A percentile compares a stretch with the other conserved stretches of the same genome.
phyloP scores from a whole-genome alignment of 30 jellyfish, hydroid and myxozoan genomes.

The Chrysaora quinquecirrha region DNA sequence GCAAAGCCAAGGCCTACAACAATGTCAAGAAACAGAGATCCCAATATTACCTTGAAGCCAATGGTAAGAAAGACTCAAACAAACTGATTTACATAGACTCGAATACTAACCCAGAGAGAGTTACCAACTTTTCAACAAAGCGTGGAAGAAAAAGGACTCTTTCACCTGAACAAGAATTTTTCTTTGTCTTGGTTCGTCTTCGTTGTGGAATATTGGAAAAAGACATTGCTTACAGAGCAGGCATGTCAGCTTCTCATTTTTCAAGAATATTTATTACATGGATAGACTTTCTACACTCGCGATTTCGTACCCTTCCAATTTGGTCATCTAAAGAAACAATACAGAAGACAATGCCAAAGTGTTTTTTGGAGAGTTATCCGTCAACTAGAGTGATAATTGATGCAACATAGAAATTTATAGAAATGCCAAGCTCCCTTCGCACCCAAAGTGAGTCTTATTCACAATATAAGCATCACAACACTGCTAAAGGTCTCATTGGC shows the following conservation, averaged over 20 bases:
- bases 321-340: conserved; percentile 38
- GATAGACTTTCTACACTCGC: conserved; percentile 36
- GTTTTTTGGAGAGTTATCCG: conserved; percentile 25
- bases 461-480: conserved; percentile 60
- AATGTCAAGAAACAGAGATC: background rate
- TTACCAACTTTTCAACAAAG: background rate
- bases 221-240: conserved; percentile 35
- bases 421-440: conserved; percentile 69
- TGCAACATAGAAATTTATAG: conserved; percentile 57
- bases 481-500: conserved; percentile 42
- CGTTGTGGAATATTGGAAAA: conserved; percentile 39
- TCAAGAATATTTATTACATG: conserved; percentile 8
- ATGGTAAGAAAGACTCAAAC: background rate
- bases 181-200: no score
- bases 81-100: conserved; percentile 2
- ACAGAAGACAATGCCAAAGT: conserved; percentile 48
- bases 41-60: background rate
- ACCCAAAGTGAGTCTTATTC: conserved; percentile 50
- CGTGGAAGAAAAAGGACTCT: no score
- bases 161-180: no score
- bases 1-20: background rate
- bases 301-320: conserved; percentile 20
- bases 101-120: background rate
- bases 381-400: conserved; percentile 48
- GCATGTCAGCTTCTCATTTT: conserved; percentile 2